Evolutionary conservation across 2,113 vertebrate genomes (phyloP).

Genomic region (Junco hyemalis): DNA sequence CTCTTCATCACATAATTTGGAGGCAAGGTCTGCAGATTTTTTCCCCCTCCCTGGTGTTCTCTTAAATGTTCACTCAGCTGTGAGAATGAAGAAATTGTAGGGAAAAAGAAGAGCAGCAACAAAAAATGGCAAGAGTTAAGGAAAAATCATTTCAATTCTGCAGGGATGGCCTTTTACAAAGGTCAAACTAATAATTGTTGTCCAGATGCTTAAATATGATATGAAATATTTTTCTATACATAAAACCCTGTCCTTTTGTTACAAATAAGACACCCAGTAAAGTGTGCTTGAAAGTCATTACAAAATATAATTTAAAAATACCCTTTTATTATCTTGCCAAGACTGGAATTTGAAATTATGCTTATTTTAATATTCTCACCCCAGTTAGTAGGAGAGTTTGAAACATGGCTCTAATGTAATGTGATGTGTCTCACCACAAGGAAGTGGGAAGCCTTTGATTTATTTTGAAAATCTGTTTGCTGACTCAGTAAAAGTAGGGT

Average conservation of each 20-base stretch:
- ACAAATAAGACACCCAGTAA: not conserved
- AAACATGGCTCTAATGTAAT: not conserved
- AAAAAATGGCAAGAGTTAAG: not conserved
- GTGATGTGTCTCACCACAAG: not conserved
- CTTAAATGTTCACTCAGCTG: not conserved
- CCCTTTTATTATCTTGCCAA: not conserved
- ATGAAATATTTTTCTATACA: not conserved
- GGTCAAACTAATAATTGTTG: not conserved
- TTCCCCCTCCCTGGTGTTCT: not conserved
- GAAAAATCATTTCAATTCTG: not conserved
- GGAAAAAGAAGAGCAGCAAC: not conserved
- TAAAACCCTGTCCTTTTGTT: not conserved
- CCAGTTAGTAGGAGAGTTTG: not conserved
- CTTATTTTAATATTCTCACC: not conserved
- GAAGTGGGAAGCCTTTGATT: constrained; percentile 18
- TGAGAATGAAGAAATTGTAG: not conserved
- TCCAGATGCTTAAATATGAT: not conserved
- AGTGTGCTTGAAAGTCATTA: not conserved
- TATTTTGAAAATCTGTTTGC: constrained; percentile 24
- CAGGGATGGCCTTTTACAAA: not conserved
- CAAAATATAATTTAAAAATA: not conserved
- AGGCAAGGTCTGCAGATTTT: not conserved
- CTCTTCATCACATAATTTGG: not conserved
- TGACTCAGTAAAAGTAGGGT: not conserved
- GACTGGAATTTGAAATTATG: not conserved